These are phyloP conservation scores for Lochmaea crataegi DNA, from an alignment of 2,888 invertebrate species.

Conservation along the genomic window DNA sequence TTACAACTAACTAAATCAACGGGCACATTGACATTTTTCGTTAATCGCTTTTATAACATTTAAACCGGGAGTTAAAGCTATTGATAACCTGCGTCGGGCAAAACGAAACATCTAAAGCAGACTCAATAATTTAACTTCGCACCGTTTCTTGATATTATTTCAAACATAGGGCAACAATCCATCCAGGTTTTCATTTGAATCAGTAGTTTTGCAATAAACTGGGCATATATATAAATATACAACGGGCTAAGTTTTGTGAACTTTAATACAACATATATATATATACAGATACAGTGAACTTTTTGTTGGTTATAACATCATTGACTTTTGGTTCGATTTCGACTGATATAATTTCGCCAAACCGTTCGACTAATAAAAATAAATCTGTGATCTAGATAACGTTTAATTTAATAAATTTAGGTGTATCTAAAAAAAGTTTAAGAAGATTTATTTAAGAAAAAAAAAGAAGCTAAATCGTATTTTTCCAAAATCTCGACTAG, in stretches of 20 bases:
- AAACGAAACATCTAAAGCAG: conserved; percentile 55
- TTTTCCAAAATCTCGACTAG: conserved; percentile 64
- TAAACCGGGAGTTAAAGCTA: conserved; percentile 53
- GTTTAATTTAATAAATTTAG: conserved; percentile 50
- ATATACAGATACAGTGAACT: conserved; percentile 49
- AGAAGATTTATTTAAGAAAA: conserved; percentile 50
- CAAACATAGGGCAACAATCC: conserved; percentile 53
- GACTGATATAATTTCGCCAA: conserved; percentile 42
- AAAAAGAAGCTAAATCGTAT: conserved; percentile 55
- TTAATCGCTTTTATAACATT: conserved; percentile 32
- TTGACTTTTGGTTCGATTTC: conserved; percentile 41
- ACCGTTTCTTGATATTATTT: conserved; percentile 39
- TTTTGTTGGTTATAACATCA: conserved; percentile 39
- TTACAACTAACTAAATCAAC: conserved; percentile 44
- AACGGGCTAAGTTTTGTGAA: conserved; percentile 57
- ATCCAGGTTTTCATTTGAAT: conserved; percentile 47
- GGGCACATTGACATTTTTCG: conserved; percentile 50
- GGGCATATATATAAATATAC: conserved; percentile 53
- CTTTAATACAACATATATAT: conserved; percentile 45
- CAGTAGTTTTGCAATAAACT: conserved; percentile 52
- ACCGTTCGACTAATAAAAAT: conserved; percentile 51
- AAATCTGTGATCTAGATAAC: conserved; percentile 59
- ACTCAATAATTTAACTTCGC: conserved; percentile 57
- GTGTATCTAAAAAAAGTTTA: conserved; percentile 54
- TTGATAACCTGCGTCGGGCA: conserved; percentile 60